A percentile compares a stretch with the other conserved stretches of the same genome.
Evolutionary conservation across 2,113 vertebrate genomes (phyloP).

Genomic region (Phylloscopus whistleri): DNA sequence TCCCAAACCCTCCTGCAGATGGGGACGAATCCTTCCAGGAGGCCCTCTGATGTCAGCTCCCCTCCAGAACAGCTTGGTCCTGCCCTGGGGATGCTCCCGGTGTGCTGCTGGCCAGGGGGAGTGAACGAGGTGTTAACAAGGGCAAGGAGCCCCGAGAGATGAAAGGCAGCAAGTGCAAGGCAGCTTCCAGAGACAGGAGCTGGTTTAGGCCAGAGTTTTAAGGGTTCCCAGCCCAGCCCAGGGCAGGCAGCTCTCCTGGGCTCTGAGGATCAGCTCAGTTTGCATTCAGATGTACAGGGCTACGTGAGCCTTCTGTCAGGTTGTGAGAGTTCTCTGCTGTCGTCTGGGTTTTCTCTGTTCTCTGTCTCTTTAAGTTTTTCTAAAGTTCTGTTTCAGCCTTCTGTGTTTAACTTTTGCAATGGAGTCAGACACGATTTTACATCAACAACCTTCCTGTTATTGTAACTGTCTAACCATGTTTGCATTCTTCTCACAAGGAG

Average conservation of each 20-base stretch:
- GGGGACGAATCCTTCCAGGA: not conserved
- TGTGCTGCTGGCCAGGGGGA: not conserved
- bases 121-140: not conserved
- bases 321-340: not conserved
- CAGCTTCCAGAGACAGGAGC: not conserved
- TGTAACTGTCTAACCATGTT: too few relatives aligned
- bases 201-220: not conserved
- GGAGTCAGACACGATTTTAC: too few relatives aligned
- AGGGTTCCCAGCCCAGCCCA: not conserved
- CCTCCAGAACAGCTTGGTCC: not conserved
- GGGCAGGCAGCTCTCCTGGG: not conserved
- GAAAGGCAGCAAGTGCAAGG: not conserved
- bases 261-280: not conserved
- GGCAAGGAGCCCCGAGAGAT: not conserved
- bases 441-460: too few relatives aligned
- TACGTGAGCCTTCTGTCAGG: not conserved
- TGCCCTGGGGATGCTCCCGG: not conserved
- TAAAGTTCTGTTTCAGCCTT: too few relatives aligned
- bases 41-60: not conserved
- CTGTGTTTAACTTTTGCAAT: too few relatives aligned
- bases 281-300: not conserved
- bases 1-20: not conserved
- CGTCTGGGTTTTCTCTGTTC: too few relatives aligned
- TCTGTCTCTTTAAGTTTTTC: too few relatives aligned
- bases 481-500: too few relatives aligned